Evolutionary conservation across 2,797 vertebrate genomes (phyloP), one percentile per base, ranked within the genome.

Genomic region (Chiroxiphia lanceolata): DNA sequence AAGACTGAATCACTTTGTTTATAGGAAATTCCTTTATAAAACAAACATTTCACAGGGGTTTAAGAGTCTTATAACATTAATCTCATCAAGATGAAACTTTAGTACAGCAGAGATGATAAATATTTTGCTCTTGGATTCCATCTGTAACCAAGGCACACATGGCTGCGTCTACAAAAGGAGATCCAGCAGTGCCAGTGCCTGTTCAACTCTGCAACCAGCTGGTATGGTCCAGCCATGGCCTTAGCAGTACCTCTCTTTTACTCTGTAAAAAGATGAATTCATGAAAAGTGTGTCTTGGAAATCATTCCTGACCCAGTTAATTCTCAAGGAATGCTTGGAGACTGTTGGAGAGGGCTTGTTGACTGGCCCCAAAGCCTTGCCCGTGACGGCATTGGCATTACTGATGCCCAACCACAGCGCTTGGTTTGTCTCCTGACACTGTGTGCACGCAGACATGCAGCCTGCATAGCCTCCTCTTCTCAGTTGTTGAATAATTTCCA

Each of bases 331-430:
- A 19, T 78, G n/a, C 34, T n/a, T 3, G 3, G n/a, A 27, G 20
- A 1, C 40, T 56, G 23, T 54, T 77, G 42, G 45, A 75, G 45
- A n/a, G 27, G 33, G 16, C 19, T 89, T 1, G 0, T 2, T 64
- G 64, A 8, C 9, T 26, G 42, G n/a, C 59, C 34, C 33, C 47
- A 22, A 20, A 70, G 27, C 65, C n/a, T 56, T 36, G 10, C 53
- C 40, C 38, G 17, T 33, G 15, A 17, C 0, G 1, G 7, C 0
- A 1, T 7, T 44, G 42, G 27, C 25, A 22, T 40, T 67, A 2
- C 26, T 3, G 2, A 1, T 45, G 61, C 17, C 17, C 70, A 29
- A 6, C 11, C 13, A 0, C 13, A 7, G 8, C 0, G 0, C 31
- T 16, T 11, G 22, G 3, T 63, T 78, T 56, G 33, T 53, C 36